Evolutionary conservation across 2,888 invertebrate species (phyloP), one percentile per base, ranked within the genome.

Genomic region (Megamerina dolium): DNA sequence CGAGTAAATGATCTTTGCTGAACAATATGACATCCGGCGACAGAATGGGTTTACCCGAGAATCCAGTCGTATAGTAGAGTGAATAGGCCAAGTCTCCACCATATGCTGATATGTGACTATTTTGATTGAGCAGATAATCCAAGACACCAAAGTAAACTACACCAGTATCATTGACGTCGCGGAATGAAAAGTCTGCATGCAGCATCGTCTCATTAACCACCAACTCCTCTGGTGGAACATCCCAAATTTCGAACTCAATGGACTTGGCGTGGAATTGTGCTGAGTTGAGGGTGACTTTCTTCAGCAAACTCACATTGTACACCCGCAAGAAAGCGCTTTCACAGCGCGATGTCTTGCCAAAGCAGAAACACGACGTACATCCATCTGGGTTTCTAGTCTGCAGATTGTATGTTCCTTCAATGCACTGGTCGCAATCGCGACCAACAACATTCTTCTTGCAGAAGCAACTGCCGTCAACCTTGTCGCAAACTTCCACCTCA

Each of bases 341-440:
- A 65, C 96, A 96, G 6, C 85, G 75, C 0, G 85, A 83, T 0
- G 94, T 90, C 68, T 90, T 89, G 2, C 93, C 94, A 66, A 95
- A 99, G 66, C 99, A 99, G 80, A 92, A 96, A 64, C 99, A 99
- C 55, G 89, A 86, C 2, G 93, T 92, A 64, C 97, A 99, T 1
- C 97, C 99, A 3, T 85, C 82, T 0, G 86, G 83, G 68, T 96
- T 93, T 42, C 74, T 76, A 2, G 78, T 77, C 66, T 91, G 86
- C 23, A 99, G 75, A 68, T 95, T 87, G 73, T 92, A 99, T 4
- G 89, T 89, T 13, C 93, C 93, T 26, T 88, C 86, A 51, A 80
- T 79, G 66, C 97, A 99, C 2, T 80, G 75, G 56, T 90, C 85
- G 64, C 97, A 99, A 8, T 82, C 81, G 46, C 79, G 74, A 2